These are phyloP conservation scores for Archocentrus centrarchus DNA, from an alignment of 2,113 vertebrate genomes.

Conservation along the genomic window DNA sequence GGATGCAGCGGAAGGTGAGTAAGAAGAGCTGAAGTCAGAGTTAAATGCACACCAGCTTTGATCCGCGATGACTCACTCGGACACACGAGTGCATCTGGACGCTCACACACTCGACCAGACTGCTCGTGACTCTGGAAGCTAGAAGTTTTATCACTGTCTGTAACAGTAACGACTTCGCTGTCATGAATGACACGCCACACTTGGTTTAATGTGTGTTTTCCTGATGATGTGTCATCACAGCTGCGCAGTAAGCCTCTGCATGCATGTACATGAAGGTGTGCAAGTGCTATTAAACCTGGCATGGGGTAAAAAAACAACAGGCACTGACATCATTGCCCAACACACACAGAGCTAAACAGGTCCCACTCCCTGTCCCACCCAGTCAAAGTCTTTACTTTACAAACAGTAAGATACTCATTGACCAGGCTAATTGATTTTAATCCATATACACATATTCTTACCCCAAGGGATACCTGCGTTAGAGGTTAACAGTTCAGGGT, in stretches of 20 bases:
- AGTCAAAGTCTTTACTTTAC: constrained; percentile 32
- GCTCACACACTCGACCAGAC: not conserved
- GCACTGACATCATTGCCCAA: constrained; percentile 5
- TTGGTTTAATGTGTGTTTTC: not conserved
- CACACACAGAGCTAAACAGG: not conserved
- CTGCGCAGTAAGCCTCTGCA: constrained; percentile 5
- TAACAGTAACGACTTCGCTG: not conserved
- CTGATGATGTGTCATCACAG: not conserved
- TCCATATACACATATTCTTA: accelerated
- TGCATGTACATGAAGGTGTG: constrained; percentile 20
- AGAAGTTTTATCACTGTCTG: constrained; percentile 21
- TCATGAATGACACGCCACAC: not conserved
- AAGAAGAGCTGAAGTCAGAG: constrained; percentile 45
- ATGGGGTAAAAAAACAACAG: not conserved
- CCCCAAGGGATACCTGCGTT: not conserved
- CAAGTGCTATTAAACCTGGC: not conserved
- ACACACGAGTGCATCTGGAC: not conserved
- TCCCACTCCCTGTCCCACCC: constrained; percentile 38
- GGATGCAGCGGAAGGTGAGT: constrained; percentile 50
- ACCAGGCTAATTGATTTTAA: constrained; percentile 7
- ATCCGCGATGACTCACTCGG: constrained; percentile 42
- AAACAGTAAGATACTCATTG: constrained; percentile 26
- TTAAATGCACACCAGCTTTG: constrained; percentile 1
- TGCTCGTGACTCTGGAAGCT: not conserved
- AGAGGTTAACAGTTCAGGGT: not conserved